Conservation (phyloP, 2,888 invertebrate genomes). For the Thelaira solivaga region DNA sequence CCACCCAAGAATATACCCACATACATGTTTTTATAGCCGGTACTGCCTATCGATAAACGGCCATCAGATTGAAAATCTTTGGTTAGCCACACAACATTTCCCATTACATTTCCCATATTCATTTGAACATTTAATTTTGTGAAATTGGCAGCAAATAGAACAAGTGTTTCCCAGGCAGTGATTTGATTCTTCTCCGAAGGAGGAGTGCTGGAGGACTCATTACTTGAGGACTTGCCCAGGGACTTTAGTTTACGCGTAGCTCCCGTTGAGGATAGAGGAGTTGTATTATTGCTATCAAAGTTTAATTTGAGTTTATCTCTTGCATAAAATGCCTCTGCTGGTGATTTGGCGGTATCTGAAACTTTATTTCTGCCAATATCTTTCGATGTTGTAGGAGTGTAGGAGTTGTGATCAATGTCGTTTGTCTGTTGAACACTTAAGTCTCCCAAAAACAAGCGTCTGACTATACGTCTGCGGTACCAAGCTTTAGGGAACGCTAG, state of each 20-base stretch:
- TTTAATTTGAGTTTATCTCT: constrained; percentile 80
- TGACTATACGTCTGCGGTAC: constrained; percentile 96
- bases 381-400: constrained; percentile 68
- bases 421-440: constrained; percentile 80
- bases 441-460: constrained; percentile 95
- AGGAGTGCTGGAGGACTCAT: constrained; percentile 79
- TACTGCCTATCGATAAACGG: constrained; percentile 93
- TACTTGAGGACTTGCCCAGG: constrained; percentile 79
- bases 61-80: constrained; percentile 95
- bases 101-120: constrained; percentile 99
- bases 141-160: constrained; percentile 96
- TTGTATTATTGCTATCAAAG: constrained; percentile 74
- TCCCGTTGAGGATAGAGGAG: constrained; percentile 55
- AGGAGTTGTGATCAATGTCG: constrained; percentile 67
- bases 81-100: constrained; percentile 96
- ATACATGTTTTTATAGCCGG: constrained; percentile 94
- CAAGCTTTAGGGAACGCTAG: constrained; percentile 98
- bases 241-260: constrained; percentile 78
- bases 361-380: constrained; percentile 56
- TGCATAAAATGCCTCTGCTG: constrained; percentile 73
- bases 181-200: constrained; percentile 82
- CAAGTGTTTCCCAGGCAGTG: constrained; percentile 96
- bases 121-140: constrained; percentile 97
- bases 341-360: constrained; percentile 66
- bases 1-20: constrained; percentile 92